Conservation (phyloP, 2,888 invertebrate species). For the Tenthredo distinguenda region DNA sequence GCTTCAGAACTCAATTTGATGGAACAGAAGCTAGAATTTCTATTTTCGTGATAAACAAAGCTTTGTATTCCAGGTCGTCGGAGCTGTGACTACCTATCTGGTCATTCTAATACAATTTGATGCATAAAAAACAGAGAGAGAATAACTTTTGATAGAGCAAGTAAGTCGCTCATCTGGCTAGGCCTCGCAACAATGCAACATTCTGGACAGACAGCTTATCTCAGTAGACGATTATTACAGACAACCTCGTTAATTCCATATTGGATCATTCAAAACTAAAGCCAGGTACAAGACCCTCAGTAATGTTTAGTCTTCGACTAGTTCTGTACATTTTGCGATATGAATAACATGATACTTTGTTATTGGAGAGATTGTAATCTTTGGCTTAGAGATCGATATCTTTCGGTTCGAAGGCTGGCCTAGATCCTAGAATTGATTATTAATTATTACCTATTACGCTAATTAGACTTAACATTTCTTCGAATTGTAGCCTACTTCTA, state of each 20-base stretch:
- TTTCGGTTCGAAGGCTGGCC: neutral
- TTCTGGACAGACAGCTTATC: neutral
- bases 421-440: neutral
- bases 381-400: neutral
- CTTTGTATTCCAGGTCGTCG: constrained; percentile 16
- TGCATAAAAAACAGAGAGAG: neutral
- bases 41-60: neutral
- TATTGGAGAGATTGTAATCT: neutral
- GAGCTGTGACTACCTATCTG: constrained; percentile 22
- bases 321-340: neutral
- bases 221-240: neutral
- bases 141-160: neutral
- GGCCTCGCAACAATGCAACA: neutral
- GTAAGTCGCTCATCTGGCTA: neutral
- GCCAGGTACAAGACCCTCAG: neutral
- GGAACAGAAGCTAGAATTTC: neutral
- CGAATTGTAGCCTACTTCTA: neutral
- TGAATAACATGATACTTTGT: neutral
- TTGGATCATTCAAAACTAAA: neutral
- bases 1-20: neutral
- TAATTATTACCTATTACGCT: neutral
- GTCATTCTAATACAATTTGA: constrained; percentile 46
- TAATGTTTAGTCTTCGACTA: neutral
- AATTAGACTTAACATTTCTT: neutral
- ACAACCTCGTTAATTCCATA: neutral